Evolutionary conservation across 2,888 invertebrate species (phyloP), one percentile per base, ranked within the genome.

Genomic region (Petrolisthes manimaculis): DNA sequence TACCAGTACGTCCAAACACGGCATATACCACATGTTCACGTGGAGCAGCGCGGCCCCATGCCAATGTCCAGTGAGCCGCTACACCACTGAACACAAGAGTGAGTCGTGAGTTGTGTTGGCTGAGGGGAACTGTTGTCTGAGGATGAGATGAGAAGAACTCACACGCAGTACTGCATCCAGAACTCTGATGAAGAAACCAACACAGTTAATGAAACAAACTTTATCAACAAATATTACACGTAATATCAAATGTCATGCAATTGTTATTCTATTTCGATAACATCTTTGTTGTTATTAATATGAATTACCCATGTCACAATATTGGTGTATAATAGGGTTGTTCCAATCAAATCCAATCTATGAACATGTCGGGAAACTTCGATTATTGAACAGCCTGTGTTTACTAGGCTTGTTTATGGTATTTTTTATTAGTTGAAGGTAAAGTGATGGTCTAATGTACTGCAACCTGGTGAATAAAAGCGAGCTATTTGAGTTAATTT

Each of bases 81-180:
- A 24, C 53, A 14, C 87, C 87, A 9, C 87, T 81, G 79, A 87
- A 87, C 18, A 84, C 83, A 14, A 87, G 87, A 71, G 87, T 87
- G 56, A 87, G 87, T 4, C 83, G 75, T 8, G 87, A 84, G 37
- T 87, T 87, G 69, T 87, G 83, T 8, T 61, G 87, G 53, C 83
- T 84, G 5, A 87, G 71, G 18, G 87, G 87, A 14, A 87, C 83
- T 12, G 78, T 67, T 18, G 77, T 21, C 61, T 84, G 53, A 21
- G 75, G 67, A 21, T 84, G 83, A 18, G 51, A 24, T 51, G 84
- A 71, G 81, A 83, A 80, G 83, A 89, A 89, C 54, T 84, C 53
- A 77, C 89, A 89, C 8, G 89, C 89, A 12, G 81, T 71, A 8
- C 53, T 51, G 37, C 89, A 89, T 56, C 89, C 89, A 53, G 74